These are phyloP conservation scores for Oncorhynchus nerka DNA, from an alignment of 2,113 vertebrate species.

Conservation along the genomic window DNA sequence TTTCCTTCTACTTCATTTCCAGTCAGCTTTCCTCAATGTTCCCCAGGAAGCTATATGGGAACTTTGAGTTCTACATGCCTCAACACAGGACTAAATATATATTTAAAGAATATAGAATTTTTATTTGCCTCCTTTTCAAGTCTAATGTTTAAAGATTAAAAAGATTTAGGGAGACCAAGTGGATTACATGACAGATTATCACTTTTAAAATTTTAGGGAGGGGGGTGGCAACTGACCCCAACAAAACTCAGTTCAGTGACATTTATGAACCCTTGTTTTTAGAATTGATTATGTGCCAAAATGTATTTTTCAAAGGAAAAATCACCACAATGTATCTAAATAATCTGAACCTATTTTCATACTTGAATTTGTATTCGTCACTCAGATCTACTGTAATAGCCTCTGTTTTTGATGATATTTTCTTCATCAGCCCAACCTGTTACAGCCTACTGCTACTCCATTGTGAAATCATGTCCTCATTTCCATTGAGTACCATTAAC, in stretches of 20 bases:
- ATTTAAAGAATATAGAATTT: constrained; percentile 45
- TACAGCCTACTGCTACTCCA: constrained; percentile 47
- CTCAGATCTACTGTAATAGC: constrained; percentile 79
- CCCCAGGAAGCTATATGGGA: constrained; percentile 34
- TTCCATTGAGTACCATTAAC: constrained; percentile 44
- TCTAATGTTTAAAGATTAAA: constrained; percentile 77
- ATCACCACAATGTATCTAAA: constrained; percentile 26
- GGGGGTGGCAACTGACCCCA: constrained; percentile 20
- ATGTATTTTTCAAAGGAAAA: constrained; percentile 84
- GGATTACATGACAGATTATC: constrained; percentile 60
- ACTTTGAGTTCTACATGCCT: constrained; percentile 83
- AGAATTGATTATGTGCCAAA: constrained; percentile 94
- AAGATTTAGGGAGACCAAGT: constrained; percentile 68
- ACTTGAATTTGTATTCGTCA: constrained; percentile 95
- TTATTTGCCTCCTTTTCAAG: constrained; percentile 64
- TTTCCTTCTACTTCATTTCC: constrained; percentile 59
- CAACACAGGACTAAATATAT: constrained; percentile 73
- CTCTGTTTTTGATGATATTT: constrained; percentile 59
- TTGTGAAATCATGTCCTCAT: constrained; percentile 40
- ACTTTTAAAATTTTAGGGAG: constrained; percentile 38
- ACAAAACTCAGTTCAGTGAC: constrained; percentile 30
- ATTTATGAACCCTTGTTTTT: constrained; percentile 75
- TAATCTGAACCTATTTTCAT: constrained; percentile 90
- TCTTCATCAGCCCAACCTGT: constrained; percentile 48
- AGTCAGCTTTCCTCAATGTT: constrained; percentile 41